Base-by-base conservation (phyloP, 2,113 vertebrate genomes). In the Colaptes auratus region DNA sequence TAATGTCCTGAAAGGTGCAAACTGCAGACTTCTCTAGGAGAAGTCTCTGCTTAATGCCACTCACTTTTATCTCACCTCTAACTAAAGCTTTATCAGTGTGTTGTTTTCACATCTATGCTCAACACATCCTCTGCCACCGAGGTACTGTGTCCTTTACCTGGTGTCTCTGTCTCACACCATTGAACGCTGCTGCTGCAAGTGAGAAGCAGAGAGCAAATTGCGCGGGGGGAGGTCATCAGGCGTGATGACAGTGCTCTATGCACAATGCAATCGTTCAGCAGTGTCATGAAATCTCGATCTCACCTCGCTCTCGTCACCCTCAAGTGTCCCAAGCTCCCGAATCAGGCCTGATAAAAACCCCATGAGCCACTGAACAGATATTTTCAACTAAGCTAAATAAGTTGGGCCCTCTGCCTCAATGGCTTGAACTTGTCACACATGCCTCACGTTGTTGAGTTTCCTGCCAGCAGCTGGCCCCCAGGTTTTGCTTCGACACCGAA, bases 141-240 rank as follows among this genome's bases (percentile, higher is more conserved):
- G n/a, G 46, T 21, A 21, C 50, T 0, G 0, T 56, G 63, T 55
- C 78, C 4, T 2, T 82, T 88, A 70, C 12, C 75, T 71, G 76
- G 0, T 33, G 48, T 89, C 76, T 81, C 70, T 82, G 44, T 73
- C 93, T 74, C 70, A 67, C 35, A 33, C 50, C n/a, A 42, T 82
- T 70, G 52, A 89, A 80, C 6, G 8, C 33, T 55, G 3, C 17
- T 85, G 18, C 46, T 85, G 14, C 28, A 69, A 89, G 89, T 39
- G 71, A 88, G 55, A 82, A 92, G 52, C 48, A 89, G 44, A 79
- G 79, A 90, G 70, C 27, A 86, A 82, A 75, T 70, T 87, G 46
- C 33, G 85, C 27, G 81, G 94, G 91, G 90, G 91, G 90, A 94
- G 66, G 71, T 78, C 81, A 73, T 46, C 31, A 79, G 66, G 65